Base-by-base conservation (phyloP, 2,797 vertebrate genomes). In the Chaenodraco wilsoni region DNA sequence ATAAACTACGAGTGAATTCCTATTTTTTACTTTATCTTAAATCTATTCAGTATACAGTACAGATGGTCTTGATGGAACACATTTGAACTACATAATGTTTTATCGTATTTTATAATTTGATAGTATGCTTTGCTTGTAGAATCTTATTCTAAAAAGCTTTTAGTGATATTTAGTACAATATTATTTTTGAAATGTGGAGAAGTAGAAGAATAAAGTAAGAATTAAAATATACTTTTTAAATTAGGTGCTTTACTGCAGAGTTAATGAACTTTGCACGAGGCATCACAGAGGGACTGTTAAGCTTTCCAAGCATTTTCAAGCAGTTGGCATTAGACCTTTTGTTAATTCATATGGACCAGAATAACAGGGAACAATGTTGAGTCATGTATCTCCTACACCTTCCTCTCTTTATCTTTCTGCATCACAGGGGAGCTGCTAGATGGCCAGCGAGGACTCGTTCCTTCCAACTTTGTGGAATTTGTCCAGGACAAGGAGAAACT, bases 391-490 rank as follows among this genome's bases (percentile, higher is more conserved):
- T 70, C 58, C 11, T 27, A 14, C 17, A 44, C 1, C 44, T 65
- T n/a, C 52, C 1, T 58, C 21, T 68, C 16, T 65, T 0, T 46
- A 52, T 73, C 13, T 76, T 15, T 76, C 27, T 77, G 40, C 69
- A 15, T 73, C 23, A 37, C 91, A 99, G 98, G 98, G 19, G 98
- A 99, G 76, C 95, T 99, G 13, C 93, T 99, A 75, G 98, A 99
- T 17, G 98, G 98, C 23, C 98, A 99, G 80, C 91, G 98, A 87
- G 98, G 98, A 43, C 91, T 99, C 17, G 98, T 99, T 65, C 98
- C 98, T 23, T 99, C 98, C 65, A 99, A 99, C 93, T 99, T 99
- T 13, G 98, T 99, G 87, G 98, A 99, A 80, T 97, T 99, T 81
- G 96, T 99, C 56, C 98, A 99, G 84, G 98, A 99, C 89, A 97